A percentile compares a stretch with the other conserved stretches of the same genome.
Conservation (phyloP, 2,888 invertebrate species). For the Acanthococcus lagerstroemiae region DNA sequence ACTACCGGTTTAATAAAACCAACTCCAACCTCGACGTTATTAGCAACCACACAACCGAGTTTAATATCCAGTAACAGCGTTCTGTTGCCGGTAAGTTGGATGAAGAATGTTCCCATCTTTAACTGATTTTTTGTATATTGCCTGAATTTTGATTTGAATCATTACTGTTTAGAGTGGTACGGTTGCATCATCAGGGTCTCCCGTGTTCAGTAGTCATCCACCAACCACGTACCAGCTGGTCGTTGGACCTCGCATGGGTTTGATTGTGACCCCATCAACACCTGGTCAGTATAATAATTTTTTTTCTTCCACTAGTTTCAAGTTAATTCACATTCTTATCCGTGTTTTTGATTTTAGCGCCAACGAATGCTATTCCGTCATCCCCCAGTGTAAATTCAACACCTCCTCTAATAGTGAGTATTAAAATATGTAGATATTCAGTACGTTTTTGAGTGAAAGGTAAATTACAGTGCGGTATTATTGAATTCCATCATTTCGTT, state of each 20-base stretch:
- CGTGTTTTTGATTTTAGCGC: too few species aligned
- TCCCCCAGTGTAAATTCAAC: too few species aligned
- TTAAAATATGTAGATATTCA: too few species aligned
- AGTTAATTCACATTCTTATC: too few species aligned
- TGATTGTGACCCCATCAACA: slow-evolving; percentile 4
- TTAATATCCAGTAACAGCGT: slow-evolving; percentile 5
- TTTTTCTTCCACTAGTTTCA: too few species aligned
- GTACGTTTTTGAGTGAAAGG: too few species aligned
- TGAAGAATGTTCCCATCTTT: too few species aligned
- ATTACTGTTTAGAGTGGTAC: not conserved
- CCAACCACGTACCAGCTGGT: slow-evolving; percentile 17
- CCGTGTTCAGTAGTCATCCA: slow-evolving; percentile 9
- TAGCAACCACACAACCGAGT: slow-evolving; percentile 9
- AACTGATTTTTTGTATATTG: too few species aligned
- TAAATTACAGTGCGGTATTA: too few species aligned
- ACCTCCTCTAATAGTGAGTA: too few species aligned
- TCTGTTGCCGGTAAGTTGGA: not conserved
- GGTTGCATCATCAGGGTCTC: not conserved
- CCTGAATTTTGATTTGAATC: not conserved
- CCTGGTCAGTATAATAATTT: slow-evolving; percentile 11
- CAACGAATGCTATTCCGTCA: too few species aligned
- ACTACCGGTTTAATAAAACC: not conserved
- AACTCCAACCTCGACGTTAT: slow-evolving; percentile 2
- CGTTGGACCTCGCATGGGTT: slow-evolving; percentile 15
- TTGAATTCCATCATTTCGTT: not conserved